Evolutionary conservation across 2,797 vertebrate genomes (phyloP), one percentile per base, ranked within the genome.

Genomic region (Amblyopsis hoosieri): DNA sequence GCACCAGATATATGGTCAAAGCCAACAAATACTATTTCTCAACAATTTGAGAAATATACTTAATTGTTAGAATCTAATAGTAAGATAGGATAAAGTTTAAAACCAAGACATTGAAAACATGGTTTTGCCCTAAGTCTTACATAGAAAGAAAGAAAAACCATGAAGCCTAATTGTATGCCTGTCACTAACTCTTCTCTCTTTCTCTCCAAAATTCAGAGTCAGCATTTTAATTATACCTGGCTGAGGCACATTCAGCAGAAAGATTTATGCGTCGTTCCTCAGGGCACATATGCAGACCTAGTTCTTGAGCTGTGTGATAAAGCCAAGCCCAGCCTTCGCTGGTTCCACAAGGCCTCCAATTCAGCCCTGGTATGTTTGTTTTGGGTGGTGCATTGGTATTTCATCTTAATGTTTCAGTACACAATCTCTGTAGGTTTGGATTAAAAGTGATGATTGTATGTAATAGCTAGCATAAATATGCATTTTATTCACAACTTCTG

Each of bases 181-280:
- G 12, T 48, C 60, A 49, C 52, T 61, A 7, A 45, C 58, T 54
- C 33, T 14, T 45, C 17, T 64, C 11, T 33, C 11, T 57, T 29
- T 68, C 33, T 45, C 48, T 54, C 55, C 63, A 12, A 12, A 57
- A 3, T 75, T 69, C 67, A 93, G 92, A 90, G 62, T 81, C 97
- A 98, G 62, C 84, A 90, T 58, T 98, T 99, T 87, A 97, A 94
- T 89, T 96, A 97, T 72, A 97, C 95, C 8, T 99, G 97, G 97
- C 80, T 96, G 87, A 90, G 87, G 81, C 88, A 91, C 55, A 60
- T 99, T 72, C 93, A 78, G 59, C 96, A 98, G 1, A 84, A 83
- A n/a, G 86, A 91, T 55, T 64, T 87, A 46, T 99, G 97, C 62
- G 0, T 99, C 0, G 76, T 81, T 1, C 80, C 89, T 0, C 7